phyloP scores from a whole-genome alignment of 2,113 vertebrate species.

The Panthera uncia region DNA sequence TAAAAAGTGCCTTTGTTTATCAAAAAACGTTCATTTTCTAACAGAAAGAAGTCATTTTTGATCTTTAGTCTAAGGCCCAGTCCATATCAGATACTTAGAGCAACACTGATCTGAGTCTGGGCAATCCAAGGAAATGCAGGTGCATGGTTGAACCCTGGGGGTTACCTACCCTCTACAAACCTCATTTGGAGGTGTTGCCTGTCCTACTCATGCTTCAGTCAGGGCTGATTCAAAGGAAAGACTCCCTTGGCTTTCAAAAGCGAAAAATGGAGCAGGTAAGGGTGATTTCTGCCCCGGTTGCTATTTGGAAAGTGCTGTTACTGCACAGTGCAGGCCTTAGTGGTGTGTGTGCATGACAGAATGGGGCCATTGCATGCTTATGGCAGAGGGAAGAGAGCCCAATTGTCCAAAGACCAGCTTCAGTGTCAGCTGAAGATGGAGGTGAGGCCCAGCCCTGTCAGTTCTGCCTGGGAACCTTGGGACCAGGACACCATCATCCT shows the following conservation, averaged over 20 bases:
- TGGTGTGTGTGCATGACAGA: rapidly evolving
- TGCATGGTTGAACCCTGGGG: not conserved
- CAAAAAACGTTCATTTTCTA: not conserved
- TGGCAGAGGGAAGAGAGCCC: not conserved
- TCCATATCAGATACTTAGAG: not conserved
- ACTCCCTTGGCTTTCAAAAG: not conserved
- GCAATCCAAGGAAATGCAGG: not conserved
- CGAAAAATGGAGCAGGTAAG: not conserved
- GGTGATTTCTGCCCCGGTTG: not conserved
- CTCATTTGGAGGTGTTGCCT: rapidly evolving
- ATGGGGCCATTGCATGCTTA: rapidly evolving
- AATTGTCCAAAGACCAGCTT: not conserved
- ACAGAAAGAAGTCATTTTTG: not conserved
- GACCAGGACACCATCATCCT: not conserved
- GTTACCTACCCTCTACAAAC: rapidly evolving
- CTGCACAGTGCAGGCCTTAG: not conserved
- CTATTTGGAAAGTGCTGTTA: not conserved
- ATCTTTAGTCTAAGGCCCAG: not conserved
- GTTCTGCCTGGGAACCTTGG: not conserved
- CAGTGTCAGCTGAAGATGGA: not conserved
- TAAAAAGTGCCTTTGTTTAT: not conserved
- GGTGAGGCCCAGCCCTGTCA: not conserved
- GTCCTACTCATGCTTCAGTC: not conserved
- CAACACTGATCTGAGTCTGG: not conserved
- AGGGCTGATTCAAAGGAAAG: not conserved